phyloP scores from a whole-genome alignment of 1,140 invertebrate species.

The Drosophila prosaltans region DNA sequence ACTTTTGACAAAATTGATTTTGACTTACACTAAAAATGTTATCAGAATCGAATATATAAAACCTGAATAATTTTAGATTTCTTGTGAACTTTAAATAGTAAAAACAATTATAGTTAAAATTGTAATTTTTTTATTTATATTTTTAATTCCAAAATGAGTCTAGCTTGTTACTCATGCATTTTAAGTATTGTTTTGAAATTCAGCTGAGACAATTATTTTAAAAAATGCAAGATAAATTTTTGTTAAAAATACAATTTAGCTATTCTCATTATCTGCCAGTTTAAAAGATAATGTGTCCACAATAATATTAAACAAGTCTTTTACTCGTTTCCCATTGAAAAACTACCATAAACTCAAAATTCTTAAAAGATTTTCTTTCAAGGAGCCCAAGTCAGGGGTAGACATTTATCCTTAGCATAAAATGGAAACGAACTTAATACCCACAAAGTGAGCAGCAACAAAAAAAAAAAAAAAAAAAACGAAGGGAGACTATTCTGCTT shows the following conservation, averaged over 20 bases:
- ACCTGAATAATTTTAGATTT: no score
- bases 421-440: constrained; percentile 75
- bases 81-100: no score
- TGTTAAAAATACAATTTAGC: neutral
- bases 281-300: neutral
- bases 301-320: neutral
- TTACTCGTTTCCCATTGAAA: constrained; percentile 36
- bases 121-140: no score
- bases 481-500: constrained; percentile 1
- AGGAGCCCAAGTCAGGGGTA: constrained; percentile 49
- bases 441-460: constrained; percentile 59
- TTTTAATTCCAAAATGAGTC: no score
- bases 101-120: no score
- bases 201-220: no score
- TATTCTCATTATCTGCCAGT: neutral
- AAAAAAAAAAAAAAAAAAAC: neutral
- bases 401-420: constrained; percentile 72
- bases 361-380: constrained; percentile 30
- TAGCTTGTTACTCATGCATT: no score
- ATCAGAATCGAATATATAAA: no score
- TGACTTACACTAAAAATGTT: no score
- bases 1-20: no score
- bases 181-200: no score
- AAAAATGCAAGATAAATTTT: no score
- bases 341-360: constrained; percentile 31